Evolutionary conservation across 2,113 vertebrate genomes (phyloP), one percentile per base, ranked within the genome.

Genomic region (Oryzias curvinotus): DNA sequence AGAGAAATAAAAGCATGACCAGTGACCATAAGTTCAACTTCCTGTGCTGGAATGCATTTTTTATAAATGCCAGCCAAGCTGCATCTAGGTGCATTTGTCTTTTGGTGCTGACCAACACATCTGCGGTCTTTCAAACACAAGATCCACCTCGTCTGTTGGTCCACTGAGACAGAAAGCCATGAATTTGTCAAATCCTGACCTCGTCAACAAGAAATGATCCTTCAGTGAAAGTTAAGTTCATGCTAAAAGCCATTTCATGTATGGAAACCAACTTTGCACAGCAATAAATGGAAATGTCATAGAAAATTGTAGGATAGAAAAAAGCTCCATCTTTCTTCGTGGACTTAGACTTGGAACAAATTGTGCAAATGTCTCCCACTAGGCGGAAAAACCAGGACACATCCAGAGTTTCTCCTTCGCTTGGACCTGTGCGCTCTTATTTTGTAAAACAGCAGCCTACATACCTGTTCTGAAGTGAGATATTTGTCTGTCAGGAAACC

Each of bases 71-170:
- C 48, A 58, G 62, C 60, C 77, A 53, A 78, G 70, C 68, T 57
- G 64, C 44, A 49, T 67, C 77, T 55, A 61, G 77, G 75, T 66
- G 47, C 7, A 62, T 46, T 80, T 83, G 72, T 83, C 64, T 51
- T 16, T 16, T 5, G 54, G 46, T 19, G 53, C 62, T 1, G 28
- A 52, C 49, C 55, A 30, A 73, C 73, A 75, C 64, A 55, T 85
- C 62, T 65, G 57, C 56, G 61, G 16, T 54, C 12, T 14, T 53
- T 63, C 57, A 62, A 62, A 60, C 52, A 14, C 36, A 43, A 62
- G 46, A 52, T 26, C n/a, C 1, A 4, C 19, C 55, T 52, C 30
- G 51, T 52, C 28, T 53, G 25, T 41, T 53, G 43, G 60, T 19
- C 49, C 42, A 21, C 16, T n/a, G 28, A 14, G 15, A 41, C 14